A percentile compares a stretch with the other conserved stretches of the same genome.
Conservation (phyloP, 2,113 vertebrate genomes). For the Vulpes lagopus region DNA sequence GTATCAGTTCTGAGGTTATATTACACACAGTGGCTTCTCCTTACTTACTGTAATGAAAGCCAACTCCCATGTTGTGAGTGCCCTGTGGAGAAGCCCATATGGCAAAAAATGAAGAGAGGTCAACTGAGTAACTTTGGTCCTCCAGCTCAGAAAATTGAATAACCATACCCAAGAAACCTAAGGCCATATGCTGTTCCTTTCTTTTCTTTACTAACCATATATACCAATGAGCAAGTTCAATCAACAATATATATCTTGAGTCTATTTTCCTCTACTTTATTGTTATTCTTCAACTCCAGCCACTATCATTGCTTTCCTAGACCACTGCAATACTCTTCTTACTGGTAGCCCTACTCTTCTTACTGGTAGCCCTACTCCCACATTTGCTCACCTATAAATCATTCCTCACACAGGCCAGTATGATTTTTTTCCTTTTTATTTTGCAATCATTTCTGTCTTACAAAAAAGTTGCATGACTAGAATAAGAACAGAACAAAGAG, state of each 20-base stretch:
- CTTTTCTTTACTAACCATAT: neutral
- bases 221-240: neutral
- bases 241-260: neutral
- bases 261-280: neutral
- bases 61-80: neutral
- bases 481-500: conserved; percentile 19
- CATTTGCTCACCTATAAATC: neutral
- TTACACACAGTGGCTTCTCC: neutral
- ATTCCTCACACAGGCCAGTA: neutral
- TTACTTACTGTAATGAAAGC: neutral
- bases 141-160: neutral
- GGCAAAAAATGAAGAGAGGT: neutral
- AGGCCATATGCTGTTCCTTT: neutral
- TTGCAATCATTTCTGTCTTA: neutral
- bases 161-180: neutral
- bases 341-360: neutral
- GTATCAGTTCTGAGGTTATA: neutral
- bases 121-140: neutral
- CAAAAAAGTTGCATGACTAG: neutral
- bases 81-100: neutral
- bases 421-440: conserved; percentile 11
- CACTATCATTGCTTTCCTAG: neutral
- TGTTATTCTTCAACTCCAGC: neutral
- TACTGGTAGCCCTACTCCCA: neutral
- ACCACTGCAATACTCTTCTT: neutral